These are phyloP conservation scores for Mobula hypostoma DNA, from an alignment of 2,113 vertebrate genomes.

Conservation along the genomic window DNA sequence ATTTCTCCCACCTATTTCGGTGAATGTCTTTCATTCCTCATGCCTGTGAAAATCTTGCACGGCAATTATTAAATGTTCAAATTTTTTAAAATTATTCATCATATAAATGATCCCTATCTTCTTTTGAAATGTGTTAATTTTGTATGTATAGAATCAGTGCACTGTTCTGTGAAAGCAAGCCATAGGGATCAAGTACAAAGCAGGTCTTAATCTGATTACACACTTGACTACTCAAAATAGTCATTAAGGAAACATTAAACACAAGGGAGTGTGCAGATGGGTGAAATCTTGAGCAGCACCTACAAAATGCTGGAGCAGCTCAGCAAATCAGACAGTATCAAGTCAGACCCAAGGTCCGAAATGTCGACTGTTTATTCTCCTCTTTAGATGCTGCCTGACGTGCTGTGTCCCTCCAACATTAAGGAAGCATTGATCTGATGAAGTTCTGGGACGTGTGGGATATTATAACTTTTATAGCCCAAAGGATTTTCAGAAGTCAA, in stretches of 20 bases:
- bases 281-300: too few relatives aligned
- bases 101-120: not conserved
- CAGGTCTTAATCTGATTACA: not conserved
- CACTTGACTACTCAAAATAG: too few relatives aligned
- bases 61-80: not conserved
- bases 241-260: not conserved
- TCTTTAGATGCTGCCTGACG: too few relatives aligned
- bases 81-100: not conserved
- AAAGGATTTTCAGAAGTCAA: too few relatives aligned
- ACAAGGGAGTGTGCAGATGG: too few relatives aligned
- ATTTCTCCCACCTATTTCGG: not conserved
- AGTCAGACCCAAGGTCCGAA: too few relatives aligned
- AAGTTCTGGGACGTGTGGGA: not conserved
- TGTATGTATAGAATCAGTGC: not conserved
- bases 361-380: too few relatives aligned
- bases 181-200: not conserved
- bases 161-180: not conserved
- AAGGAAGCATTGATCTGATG: not conserved
- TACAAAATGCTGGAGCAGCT: too few relatives aligned
- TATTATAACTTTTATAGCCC: too few relatives aligned
- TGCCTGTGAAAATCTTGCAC: not conserved
- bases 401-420: too few relatives aligned
- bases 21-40: not conserved
- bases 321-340: too few relatives aligned
- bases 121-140: not conserved